phyloP scores from a whole-genome alignment of 2,113 vertebrate species.

The Aldabrachelys gigantea region DNA sequence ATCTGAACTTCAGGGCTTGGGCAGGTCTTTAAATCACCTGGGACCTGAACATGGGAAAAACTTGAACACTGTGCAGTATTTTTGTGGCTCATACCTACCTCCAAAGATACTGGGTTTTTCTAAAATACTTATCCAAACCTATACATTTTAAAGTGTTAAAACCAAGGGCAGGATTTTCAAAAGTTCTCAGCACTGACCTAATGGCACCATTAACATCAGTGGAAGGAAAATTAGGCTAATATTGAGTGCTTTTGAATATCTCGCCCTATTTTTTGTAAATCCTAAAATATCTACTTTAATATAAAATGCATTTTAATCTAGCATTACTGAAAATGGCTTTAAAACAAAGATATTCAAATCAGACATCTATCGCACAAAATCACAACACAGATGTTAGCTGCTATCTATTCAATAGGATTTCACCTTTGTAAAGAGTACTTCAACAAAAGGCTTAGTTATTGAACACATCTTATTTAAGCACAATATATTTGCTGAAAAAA shows the following conservation, averaged over 20 bases:
- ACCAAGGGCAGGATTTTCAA: background rate
- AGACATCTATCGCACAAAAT: fast-evolving
- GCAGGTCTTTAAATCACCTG: background rate
- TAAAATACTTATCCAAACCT: background rate
- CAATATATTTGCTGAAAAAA: background rate
- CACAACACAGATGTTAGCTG: background rate
- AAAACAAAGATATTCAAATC: background rate
- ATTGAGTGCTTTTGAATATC: background rate
- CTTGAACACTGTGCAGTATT: background rate
- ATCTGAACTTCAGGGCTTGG: no score
- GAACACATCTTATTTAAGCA: background rate
- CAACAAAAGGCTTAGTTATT: background rate
- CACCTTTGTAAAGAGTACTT: background rate
- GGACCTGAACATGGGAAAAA: background rate
- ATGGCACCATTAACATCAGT: background rate
- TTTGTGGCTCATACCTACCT: background rate
- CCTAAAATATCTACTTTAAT: background rate
- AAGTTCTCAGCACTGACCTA: background rate
- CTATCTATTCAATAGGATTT: background rate
- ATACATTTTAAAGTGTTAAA: background rate
- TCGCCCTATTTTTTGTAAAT: background rate
- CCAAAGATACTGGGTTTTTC: background rate
- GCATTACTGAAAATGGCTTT: background rate
- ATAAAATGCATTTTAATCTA: background rate
- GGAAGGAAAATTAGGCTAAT: background rate